phyloP scores from a whole-genome alignment of 53 echinoderm and acorn worm species.

The Antedon mediterranea region DNA sequence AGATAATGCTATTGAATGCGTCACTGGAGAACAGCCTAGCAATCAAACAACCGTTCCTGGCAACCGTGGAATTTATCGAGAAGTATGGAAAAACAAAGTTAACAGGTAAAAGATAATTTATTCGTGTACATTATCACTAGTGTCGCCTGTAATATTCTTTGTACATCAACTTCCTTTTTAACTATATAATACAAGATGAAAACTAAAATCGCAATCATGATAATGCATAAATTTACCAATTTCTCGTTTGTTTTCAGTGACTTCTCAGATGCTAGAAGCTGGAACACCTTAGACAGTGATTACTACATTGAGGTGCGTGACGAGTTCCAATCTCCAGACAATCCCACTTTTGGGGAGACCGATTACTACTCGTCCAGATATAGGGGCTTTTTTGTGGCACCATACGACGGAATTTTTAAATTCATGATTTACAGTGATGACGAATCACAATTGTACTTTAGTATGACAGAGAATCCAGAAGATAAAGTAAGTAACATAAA shows the following conservation, averaged over 20 bases:
- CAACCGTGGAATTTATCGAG: slow-evolving; percentile 53
- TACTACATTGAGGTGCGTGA: slow-evolving; percentile 21
- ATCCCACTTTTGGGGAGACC: no score
- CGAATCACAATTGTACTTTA: slow-evolving; percentile 26
- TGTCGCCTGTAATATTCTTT: no score
- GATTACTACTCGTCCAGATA: no score
- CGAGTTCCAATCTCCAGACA: no score
- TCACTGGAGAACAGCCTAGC: slow-evolving; percentile 22
- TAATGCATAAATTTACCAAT: no score
- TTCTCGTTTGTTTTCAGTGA: no score
- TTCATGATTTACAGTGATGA: slow-evolving; percentile 51
- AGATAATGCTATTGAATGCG: slow-evolving; percentile 46
- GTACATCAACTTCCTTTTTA: no score
- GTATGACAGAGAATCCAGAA: slow-evolving; percentile 6
- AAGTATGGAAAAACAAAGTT: slow-evolving; percentile 48
- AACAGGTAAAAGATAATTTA: background rate
- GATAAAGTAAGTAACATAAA: slow-evolving; percentile 35
- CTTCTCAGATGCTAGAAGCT: slow-evolving; percentile 24
- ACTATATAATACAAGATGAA: no score
- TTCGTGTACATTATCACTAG: no score
- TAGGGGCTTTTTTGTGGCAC: slow-evolving; percentile 68
- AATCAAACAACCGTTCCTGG: slow-evolving; percentile 46
- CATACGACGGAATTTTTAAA: slow-evolving; percentile 36
- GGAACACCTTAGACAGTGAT: slow-evolving; percentile 31
- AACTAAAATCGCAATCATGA: no score